Evolutionary conservation across 2,888 invertebrate genomes (phyloP), one percentile per base, ranked within the genome.

Genomic region (Synergus itoensis): DNA sequence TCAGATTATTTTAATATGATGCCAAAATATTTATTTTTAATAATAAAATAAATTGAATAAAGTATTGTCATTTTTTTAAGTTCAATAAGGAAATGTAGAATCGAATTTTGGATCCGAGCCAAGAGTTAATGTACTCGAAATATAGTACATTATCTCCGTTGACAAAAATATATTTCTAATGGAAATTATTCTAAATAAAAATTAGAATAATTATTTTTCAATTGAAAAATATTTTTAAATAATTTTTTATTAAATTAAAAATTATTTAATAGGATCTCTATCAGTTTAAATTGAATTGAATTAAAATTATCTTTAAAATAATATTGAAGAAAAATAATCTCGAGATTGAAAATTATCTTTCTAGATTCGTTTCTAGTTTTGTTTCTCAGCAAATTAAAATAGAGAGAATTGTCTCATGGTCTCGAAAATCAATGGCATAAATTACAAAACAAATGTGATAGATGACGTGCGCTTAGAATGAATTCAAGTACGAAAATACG

Each of bases 51-150:
- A 16, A 64, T 40, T 64, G 40, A 64, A 64, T 64, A 16, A 40
- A 64, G n/a, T 64, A 64, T 64, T 64, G 64, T 16, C 16, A 63
- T 64, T 64, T 64, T 64, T 64, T 64, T 28, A 11, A 28, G 64
- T 40, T 36, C n/a, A 64, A 64, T 64, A 64, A 64, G n/a, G 16
- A n/a, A 43, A 43, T 41, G 65, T 40, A 65, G 65, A 65, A 65
- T 65, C 65, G 9, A 18, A 65, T 65, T 65, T 65, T 65, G 65
- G 43, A 65, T 43, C 41, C 12, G 12, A 43, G 65, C 65, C 65
- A 65, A 65, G 65, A 41, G 65, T 65, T 65, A 65, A 65, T 65
- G 65, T 65, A 65, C 65, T 65, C 65, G n/a, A 65, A 65, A 65
- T 65, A 65, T 8, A 43, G 65, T 41, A 65, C 65, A 65, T 65